Conservation (phyloP, 2,113 vertebrate species). For the Colistium nudipinnis region DNA sequence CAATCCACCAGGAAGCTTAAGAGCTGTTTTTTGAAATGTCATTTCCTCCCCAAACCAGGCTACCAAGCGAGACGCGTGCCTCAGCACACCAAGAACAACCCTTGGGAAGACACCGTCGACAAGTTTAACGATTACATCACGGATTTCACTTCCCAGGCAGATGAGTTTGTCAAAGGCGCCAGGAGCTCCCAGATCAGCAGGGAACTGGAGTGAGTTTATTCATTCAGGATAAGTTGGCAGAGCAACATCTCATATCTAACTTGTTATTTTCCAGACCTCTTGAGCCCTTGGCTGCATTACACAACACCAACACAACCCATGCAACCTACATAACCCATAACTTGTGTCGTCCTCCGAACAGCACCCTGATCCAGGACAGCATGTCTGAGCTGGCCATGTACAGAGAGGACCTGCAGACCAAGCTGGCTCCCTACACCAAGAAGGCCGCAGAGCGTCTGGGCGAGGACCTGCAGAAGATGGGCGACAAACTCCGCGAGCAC, state of each 20-base stretch:
- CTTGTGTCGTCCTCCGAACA: not conserved
- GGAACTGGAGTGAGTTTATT: slow-evolving; percentile 81
- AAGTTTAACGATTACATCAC: slow-evolving; percentile 69
- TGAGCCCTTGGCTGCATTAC: no score
- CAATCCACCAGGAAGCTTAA: not conserved
- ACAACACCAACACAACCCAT: no score
- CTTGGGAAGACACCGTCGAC: slow-evolving; percentile 74
- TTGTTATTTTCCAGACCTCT: no score
- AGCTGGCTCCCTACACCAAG: slow-evolving; percentile 73
- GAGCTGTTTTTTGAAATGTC: not conserved
- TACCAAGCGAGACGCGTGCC: slow-evolving; percentile 64
- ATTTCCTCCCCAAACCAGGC: slow-evolving; percentile 51
- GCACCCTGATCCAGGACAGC: slow-evolving; percentile 81
- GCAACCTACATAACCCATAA: no score
- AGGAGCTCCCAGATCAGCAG: slow-evolving; percentile 67
- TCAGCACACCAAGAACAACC: slow-evolving; percentile 17
- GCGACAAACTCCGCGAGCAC: slow-evolving; percentile 60
- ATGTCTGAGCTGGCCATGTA: slow-evolving; percentile 76
- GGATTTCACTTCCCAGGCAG: slow-evolving; percentile 57
- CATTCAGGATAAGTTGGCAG: not conserved
- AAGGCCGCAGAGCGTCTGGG: slow-evolving; percentile 52
- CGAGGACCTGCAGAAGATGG: slow-evolving; percentile 69
- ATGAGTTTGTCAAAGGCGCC: slow-evolving; percentile 57
- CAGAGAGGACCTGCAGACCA: slow-evolving; percentile 68
- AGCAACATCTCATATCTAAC: no score